Evolutionary conservation across 2,113 vertebrate genomes (phyloP), one percentile per base, ranked within the genome.

Genomic region (Holacanthus passer): DNA sequence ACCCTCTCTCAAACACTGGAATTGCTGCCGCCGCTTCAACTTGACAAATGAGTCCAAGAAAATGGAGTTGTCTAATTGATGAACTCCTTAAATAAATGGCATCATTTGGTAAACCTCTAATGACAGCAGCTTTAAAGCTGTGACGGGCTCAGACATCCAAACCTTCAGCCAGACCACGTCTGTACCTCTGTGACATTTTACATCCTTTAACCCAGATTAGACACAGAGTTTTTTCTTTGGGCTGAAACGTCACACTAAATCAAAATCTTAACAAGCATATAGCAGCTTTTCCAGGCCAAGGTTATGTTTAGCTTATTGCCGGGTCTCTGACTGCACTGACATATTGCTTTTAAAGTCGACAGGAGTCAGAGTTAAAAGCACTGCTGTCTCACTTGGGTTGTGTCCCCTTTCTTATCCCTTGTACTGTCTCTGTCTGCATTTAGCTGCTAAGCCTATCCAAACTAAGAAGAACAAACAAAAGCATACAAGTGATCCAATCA

Each of bases 41-140:
- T 62, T 91, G 90, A 91, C 86, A 79, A 82, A 90, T 85, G 81
- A 81, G 77, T 77, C 43, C 12, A 29, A 70, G 80, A 60, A 88
- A 91, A 91, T 81, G 45, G 70, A 82, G 74, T 79, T 71, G 78
- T 88, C 78, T 90, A 78, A 88, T 85, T 88, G 77, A 86, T 86
- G 63, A 83, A 69, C 63, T 72, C 64, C 32, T 78, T 59, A 82
- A 92, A 91, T 82, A 80, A 88, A 88, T 70, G 14, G 48, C 81
- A 66, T 81, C 29, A 47, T 83, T 87, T 86, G 3, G 69, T 64
- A 65, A 85, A 79, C 29, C 39, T 63, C 55, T 82, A 63, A 83
- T 65, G 71, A 64, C 82, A 47, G 65, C 43, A 16, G 65, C 77
- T 83, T 81, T 73, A 29, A 5, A 10, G 64, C 48, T 55, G 48